Conservation (phyloP, 2,113 vertebrate species). For the Trogon melanurus region DNA sequence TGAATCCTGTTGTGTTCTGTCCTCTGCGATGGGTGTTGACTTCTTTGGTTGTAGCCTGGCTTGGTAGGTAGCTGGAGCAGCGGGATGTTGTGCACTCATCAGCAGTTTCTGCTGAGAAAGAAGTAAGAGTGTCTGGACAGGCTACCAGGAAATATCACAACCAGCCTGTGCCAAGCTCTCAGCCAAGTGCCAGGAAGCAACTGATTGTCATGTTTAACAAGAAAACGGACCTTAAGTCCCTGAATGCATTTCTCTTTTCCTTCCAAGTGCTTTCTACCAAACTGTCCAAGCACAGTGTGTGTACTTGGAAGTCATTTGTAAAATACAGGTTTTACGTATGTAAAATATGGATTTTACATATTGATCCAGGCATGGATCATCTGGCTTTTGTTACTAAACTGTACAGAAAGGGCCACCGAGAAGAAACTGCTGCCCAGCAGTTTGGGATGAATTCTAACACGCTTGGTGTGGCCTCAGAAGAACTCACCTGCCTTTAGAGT, state of each 20-base stretch:
- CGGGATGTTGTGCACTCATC: rapidly evolving
- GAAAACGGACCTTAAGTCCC: background rate
- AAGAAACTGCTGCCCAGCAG: background rate
- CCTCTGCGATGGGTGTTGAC: rapidly evolving
- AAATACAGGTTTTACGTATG: background rate
- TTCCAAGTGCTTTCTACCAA: background rate
- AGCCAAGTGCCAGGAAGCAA: background rate
- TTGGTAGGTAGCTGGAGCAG: background rate
- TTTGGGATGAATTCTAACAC: background rate
- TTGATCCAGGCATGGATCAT: background rate
- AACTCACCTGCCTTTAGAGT: background rate
- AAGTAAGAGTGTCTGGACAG: background rate
- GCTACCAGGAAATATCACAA: background rate
- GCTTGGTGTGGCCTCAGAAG: background rate
- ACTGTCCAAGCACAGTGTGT: rapidly evolving
- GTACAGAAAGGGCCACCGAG: background rate
- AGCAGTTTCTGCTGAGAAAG: background rate
- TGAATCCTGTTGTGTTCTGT: background rate
- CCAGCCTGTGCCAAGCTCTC: background rate
- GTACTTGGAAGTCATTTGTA: rapidly evolving
- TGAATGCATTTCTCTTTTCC: background rate
- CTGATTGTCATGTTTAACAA: rapidly evolving
- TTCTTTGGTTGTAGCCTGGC: background rate
- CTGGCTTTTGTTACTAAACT: background rate
- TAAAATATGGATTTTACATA: background rate